These are phyloP conservation scores for Chloroceryle inda DNA, from an alignment of 2,797 vertebrate genomes.

Conservation along the genomic window DNA sequence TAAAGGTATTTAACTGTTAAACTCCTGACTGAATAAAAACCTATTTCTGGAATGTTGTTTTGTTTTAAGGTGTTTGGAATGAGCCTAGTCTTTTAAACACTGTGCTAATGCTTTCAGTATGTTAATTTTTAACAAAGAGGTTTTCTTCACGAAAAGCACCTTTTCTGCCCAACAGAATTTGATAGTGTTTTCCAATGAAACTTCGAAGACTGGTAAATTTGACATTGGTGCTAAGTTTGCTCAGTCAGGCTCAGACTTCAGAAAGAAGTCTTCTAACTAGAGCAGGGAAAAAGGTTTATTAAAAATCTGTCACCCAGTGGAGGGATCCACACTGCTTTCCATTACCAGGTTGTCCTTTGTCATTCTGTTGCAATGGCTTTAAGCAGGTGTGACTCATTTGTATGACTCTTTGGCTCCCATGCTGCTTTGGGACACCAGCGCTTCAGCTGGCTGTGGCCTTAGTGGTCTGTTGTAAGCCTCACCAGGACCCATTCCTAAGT, in stretches of 20 bases:
- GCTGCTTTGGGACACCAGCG: background rate
- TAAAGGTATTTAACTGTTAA: constrained; percentile 50
- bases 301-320: background rate
- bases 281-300: background rate
- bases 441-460: constrained; percentile 5
- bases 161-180: constrained; percentile 1
- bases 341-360: background rate
- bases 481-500: background rate
- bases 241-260: background rate
- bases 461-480: background rate
- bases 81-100: constrained; percentile 27
- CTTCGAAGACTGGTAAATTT: background rate
- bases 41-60: constrained; percentile 25
- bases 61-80: constrained; percentile 32
- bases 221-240: background rate
- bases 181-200: background rate
- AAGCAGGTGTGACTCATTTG: constrained; percentile 24
- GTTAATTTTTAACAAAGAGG: constrained; percentile 49
- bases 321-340: background rate
- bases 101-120: constrained; percentile 3
- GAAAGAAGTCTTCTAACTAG: background rate
- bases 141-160: background rate
- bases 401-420: background rate
- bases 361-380: background rate
- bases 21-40: constrained; percentile 11